Percentiles rank a stretch among this genome's conserved stretches.
These are phyloP conservation scores for Dendrocopos noguchii DNA, from an alignment of 2,113 vertebrate genomes.

Conservation along the genomic window DNA sequence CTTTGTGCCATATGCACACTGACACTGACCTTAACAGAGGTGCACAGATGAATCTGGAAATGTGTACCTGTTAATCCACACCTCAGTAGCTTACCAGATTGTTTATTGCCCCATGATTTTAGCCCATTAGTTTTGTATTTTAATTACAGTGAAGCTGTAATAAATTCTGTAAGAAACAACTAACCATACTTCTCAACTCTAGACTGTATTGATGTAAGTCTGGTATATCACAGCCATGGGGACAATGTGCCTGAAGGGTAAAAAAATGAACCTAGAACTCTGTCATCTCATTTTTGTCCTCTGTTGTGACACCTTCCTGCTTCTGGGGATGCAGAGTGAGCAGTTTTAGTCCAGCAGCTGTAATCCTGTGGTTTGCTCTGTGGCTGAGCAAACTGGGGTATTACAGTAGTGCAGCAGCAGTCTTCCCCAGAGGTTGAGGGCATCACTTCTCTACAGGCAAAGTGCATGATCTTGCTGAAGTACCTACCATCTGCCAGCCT, in stretches of 20 bases:
- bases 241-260: not conserved
- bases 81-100: slow-evolving; percentile 23
- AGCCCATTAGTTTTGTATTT: slow-evolving; percentile 24
- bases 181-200: not conserved
- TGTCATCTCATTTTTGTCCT: slow-evolving; percentile 22
- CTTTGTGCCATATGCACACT: not conserved
- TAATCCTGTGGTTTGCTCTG: not conserved
- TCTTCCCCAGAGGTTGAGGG: not conserved
- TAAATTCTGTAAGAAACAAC: slow-evolving; percentile 5
- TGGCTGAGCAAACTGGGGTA: not conserved
- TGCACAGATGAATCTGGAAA: slow-evolving; percentile 4
- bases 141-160: slow-evolving; percentile 50
- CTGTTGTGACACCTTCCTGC: slow-evolving; percentile 7
- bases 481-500: slow-evolving; percentile 39
- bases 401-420: not conserved
- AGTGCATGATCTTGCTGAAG: slow-evolving; percentile 27
- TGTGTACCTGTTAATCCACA: slow-evolving; percentile 22
- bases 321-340: slow-evolving; percentile 22
- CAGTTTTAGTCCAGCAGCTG: not conserved
- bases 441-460: not conserved
- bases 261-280: slow-evolving; percentile 1
- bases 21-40: slow-evolving; percentile 17
- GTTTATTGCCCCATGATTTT: slow-evolving; percentile 44
- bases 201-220: slow-evolving; percentile 19
- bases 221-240: not conserved